Evolutionary conservation across 2,113 vertebrate genomes (phyloP).

Genomic region (Perognathus longimembris): DNA sequence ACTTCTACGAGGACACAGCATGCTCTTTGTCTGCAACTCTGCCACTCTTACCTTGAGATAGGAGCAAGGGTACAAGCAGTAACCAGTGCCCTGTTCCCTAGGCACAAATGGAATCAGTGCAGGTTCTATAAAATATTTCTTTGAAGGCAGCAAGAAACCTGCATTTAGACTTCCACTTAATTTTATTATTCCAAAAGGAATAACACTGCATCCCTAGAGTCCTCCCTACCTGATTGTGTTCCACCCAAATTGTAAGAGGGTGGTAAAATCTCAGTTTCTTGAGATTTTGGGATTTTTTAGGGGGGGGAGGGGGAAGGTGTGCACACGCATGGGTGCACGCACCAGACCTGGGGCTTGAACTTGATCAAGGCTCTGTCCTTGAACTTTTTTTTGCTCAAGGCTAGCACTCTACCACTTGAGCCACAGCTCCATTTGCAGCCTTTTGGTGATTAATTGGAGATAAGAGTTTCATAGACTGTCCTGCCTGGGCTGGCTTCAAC

Average conservation of each 20-base stretch:
- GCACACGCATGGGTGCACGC: no score
- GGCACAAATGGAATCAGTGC: background rate
- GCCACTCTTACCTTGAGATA: background rate
- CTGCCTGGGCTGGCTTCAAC: no score
- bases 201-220: background rate
- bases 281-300: no score
- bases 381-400: no score
- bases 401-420: no score
- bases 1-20: background rate
- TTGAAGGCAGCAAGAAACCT: background rate
- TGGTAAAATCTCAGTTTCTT: background rate
- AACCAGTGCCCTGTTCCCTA: background rate
- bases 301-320: no score
- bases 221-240: background rate
- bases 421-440: no score
- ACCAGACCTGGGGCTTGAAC: no score
- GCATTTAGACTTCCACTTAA: background rate
- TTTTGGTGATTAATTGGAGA: no score
- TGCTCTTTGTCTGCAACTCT: background rate
- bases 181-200: background rate
- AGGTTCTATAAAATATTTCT: background rate
- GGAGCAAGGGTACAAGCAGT: background rate
- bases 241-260: background rate
- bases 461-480: no score
- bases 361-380: no score